A percentile compares a stretch with the other conserved stretches of the same genome.
phyloP scores from a whole-genome alignment of 2,797 vertebrate species.

The Natrix natrix region DNA sequence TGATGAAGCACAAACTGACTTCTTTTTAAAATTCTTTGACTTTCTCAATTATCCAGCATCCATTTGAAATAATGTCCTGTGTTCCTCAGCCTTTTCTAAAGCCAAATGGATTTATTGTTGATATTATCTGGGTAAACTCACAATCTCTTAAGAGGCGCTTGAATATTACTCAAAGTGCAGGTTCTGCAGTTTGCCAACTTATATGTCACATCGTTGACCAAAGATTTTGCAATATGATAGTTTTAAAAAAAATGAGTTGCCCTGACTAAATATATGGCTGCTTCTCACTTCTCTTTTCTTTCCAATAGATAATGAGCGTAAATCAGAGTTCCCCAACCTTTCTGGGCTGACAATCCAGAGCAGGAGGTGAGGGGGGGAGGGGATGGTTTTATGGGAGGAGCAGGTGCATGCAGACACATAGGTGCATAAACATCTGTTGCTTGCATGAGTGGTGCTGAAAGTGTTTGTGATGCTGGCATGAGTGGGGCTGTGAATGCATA shows the following conservation, averaged over 20 bases:
- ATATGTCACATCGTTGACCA: not conserved
- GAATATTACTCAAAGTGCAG: not conserved
- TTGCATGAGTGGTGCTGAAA: too few relatives aligned
- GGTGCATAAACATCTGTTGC: too few relatives aligned
- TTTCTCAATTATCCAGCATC: not conserved
- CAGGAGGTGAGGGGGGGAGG: too few relatives aligned
- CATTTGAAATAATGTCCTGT: not conserved
- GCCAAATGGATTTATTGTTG: not conserved
- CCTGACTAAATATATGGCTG: not conserved
- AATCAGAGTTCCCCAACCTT: not conserved
- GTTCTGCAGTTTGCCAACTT: not conserved
- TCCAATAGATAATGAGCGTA: not conserved
- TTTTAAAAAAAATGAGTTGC: not conserved
- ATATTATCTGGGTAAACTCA: not conserved
- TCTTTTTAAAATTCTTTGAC: not conserved
- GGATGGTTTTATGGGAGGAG: too few relatives aligned
- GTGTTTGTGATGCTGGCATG: too few relatives aligned
- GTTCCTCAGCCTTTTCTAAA: not conserved
- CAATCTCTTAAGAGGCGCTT: not conserved
- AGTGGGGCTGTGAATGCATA: too few relatives aligned
- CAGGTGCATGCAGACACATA: too few relatives aligned
- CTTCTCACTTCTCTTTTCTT: not conserved
- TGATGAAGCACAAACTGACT: not conserved
- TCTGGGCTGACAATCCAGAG: too few relatives aligned
- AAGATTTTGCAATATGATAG: not conserved